Evolutionary conservation across 2,113 vertebrate genomes (phyloP).

Genomic region (Galemys pyrenaicus): DNA sequence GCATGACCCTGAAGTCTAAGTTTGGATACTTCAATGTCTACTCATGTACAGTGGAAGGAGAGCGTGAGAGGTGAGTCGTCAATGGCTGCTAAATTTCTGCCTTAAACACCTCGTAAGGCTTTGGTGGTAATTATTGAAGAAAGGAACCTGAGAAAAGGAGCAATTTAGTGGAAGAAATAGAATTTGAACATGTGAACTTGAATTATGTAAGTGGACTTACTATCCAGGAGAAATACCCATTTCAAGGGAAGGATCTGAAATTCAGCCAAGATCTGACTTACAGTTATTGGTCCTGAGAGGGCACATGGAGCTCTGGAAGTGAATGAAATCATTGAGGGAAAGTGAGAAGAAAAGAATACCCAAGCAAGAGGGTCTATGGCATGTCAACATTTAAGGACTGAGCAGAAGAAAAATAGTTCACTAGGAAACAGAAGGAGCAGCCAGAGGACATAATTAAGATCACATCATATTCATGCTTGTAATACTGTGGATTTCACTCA

Average conservation of each 20-base stretch:
- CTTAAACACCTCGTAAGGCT: background rate
- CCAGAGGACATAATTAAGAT: background rate
- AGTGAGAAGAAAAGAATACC: background rate
- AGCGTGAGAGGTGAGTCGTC: background rate
- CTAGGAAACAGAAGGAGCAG: background rate
- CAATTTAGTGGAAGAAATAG: background rate
- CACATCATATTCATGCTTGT: background rate
- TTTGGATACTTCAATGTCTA: background rate
- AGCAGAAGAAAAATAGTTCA: background rate
- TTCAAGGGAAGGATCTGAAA: background rate
- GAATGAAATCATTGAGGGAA: background rate
- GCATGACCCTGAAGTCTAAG: background rate
- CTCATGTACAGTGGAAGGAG: background rate
- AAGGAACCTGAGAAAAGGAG: too few species aligned
- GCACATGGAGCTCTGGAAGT: background rate
- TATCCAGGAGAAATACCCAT: constrained; percentile 26
- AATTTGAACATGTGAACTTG: constrained; percentile 33
- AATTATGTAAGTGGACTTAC: background rate
- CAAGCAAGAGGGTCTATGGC: background rate
- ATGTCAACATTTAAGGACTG: background rate
- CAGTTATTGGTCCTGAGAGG: background rate
- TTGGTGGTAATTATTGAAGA: background rate
- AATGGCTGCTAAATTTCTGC: constrained; percentile 2
- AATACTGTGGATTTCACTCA: background rate
- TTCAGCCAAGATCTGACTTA: background rate